Evolutionary conservation across 1,140 invertebrate species (phyloP).

Genomic region (Ceratina australensis): DNA sequence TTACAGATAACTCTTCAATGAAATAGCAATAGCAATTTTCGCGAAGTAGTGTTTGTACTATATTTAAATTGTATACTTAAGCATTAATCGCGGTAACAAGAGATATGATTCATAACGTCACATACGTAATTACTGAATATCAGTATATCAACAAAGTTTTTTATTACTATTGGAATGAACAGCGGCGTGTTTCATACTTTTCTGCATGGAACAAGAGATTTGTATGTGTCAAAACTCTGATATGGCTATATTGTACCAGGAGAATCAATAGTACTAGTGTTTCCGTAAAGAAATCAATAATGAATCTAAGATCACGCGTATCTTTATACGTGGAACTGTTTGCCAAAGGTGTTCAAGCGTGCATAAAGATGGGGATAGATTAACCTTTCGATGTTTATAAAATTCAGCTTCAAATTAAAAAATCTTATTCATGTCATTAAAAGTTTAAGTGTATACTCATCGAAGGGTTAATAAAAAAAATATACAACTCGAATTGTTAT

Average conservation of each 20-base stretch:
- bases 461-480: conserved; percentile 28
- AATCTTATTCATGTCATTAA: no score
- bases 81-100: not conserved
- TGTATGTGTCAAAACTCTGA: conserved; percentile 5
- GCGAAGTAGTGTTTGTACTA: not conserved
- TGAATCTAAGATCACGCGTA: conserved; percentile 30
- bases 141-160: not conserved
- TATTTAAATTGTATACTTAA: not conserved
- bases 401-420: not conserved
- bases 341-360: conserved; percentile 32
- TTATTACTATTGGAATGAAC: not conserved
- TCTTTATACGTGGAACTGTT: conserved; percentile 35
- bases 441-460: conserved; percentile 3
- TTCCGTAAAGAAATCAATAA: not conserved
- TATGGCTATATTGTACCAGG: not conserved
- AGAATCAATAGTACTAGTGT: not conserved
- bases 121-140: not conserved
- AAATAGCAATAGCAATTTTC: not conserved
- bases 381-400: conserved; percentile 27
- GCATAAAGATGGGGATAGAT: conserved; percentile 36
- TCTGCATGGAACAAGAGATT: not conserved
- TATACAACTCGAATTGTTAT: conserved; percentile 31
- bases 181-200: not conserved
- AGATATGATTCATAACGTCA: not conserved
- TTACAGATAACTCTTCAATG: not conserved